Evolutionary conservation across 2,113 vertebrate genomes (phyloP).

Genomic region (Rhynchomys soricoides): DNA sequence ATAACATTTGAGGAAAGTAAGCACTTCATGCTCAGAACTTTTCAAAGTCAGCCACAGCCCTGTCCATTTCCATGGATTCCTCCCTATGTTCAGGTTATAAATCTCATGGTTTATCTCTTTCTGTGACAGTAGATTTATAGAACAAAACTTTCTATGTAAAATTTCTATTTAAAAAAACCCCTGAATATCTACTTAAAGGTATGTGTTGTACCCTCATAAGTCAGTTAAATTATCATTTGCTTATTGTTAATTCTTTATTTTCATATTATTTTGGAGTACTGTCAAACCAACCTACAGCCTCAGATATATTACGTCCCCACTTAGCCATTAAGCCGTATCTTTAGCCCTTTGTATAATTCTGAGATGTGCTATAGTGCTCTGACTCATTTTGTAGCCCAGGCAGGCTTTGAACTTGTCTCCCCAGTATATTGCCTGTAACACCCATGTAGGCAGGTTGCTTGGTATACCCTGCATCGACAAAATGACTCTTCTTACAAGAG

Average conservation of each 20-base stretch:
- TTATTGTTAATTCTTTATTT: not conserved
- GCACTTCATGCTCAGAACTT: not conserved
- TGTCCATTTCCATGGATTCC: constrained; percentile 2
- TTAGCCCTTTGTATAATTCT: not conserved
- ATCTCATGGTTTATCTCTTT: not conserved
- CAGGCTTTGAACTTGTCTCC: not conserved
- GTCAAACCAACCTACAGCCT: too few species aligned
- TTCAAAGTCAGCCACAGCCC: not conserved
- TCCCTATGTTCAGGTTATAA: constrained; percentile 3
- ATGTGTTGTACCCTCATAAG: constrained; percentile 31
- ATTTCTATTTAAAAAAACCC: constrained; percentile 39
- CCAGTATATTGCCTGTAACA: not conserved
- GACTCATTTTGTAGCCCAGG: not conserved
- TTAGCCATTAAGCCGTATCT: not conserved
- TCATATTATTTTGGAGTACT: not conserved
- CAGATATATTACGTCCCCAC: not conserved
- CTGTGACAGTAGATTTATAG: not conserved
- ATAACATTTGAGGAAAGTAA: not conserved
- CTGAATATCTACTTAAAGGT: not conserved
- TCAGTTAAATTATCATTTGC: not conserved
- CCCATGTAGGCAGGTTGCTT: not conserved
- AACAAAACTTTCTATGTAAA: constrained; percentile 18
- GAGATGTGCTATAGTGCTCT: not conserved
- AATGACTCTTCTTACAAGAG: not conserved
- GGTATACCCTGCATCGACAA: not conserved